A percentile compares a stretch with the other conserved stretches of the same genome.
These are phyloP conservation scores for Hippoglossus hippoglossus DNA, from an alignment of 2,797 vertebrate genomes.

Conservation along the genomic window DNA sequence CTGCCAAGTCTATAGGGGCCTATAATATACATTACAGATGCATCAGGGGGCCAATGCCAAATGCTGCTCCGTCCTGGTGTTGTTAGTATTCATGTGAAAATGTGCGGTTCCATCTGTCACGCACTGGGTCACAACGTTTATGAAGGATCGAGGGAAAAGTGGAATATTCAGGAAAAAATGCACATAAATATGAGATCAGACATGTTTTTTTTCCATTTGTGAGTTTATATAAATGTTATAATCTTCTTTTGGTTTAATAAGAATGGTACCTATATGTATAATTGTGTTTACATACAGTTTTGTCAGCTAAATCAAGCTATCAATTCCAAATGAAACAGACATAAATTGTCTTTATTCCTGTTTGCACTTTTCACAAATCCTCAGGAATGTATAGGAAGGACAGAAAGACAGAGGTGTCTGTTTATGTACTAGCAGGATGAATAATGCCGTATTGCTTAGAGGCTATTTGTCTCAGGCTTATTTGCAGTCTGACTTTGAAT, in stretches of 20 bases:
- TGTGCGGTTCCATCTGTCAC: conserved; percentile 13
- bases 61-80: conserved; percentile 7
- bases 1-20: conserved; percentile 31
- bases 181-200: not conserved
- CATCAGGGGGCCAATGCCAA: conserved; percentile 19
- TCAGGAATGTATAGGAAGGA: not conserved
- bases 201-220: not conserved
- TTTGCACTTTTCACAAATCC: not conserved
- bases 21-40: conserved; percentile 25
- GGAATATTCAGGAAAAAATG: not conserved
- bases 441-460: conserved; percentile 4
- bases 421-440: not conserved
- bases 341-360: not conserved
- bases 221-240: not conserved
- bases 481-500: conserved; percentile 32
- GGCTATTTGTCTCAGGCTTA: conserved; percentile 33
- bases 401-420: not conserved
- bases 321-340: not conserved
- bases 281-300: no score
- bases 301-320: no score
- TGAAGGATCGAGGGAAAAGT: conserved; percentile 9
- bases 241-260: no score
- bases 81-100: conserved; percentile 21
- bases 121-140: not conserved
- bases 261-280: no score